A percentile compares a stretch with the other conserved stretches of the same genome.
These are phyloP conservation scores for Nomada ferruginata DNA, from an alignment of 2,888 invertebrate species.

Conservation along the genomic window DNA sequence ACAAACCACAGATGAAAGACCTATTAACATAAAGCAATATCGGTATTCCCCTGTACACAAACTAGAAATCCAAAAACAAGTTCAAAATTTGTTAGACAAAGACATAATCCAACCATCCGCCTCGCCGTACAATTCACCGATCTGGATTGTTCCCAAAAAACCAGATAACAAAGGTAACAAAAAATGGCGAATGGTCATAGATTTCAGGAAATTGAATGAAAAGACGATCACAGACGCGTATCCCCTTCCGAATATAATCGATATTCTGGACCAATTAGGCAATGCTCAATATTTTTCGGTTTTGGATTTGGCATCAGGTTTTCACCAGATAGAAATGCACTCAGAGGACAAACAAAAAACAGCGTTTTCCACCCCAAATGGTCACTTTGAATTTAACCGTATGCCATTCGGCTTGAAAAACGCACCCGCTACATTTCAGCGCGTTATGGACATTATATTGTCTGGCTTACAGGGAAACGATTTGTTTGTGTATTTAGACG, in stretches of 20 bases:
- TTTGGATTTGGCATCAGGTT: not conserved
- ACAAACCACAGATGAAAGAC: not conserved
- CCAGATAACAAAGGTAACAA: not conserved
- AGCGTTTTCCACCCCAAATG: not conserved
- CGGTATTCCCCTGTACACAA: not conserved
- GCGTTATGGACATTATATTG: not conserved
- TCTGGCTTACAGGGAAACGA: not conserved
- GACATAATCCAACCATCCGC: not conserved
- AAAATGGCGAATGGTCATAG: not conserved
- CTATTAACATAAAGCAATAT: not conserved
- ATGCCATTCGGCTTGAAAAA: not conserved
- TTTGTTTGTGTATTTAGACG: not conserved
- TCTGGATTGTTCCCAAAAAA: not conserved
- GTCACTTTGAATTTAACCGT: not conserved
- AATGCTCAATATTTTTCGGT: not conserved
- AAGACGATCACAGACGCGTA: not conserved
- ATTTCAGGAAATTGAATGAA: not conserved
- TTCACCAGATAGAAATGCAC: not conserved
- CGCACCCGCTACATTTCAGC: not conserved
- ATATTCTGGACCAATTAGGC: not conserved
- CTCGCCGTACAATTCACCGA: not conserved
- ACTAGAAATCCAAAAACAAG: not conserved
- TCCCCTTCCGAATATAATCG: too few species aligned
- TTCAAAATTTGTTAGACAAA: not conserved
- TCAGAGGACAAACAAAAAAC: not conserved